Percentiles rank a stretch among this genome's conserved stretches.
These are phyloP conservation scores for Lithophane socia DNA, from an alignment of 2,888 invertebrate species.

Conservation along the genomic window DNA sequence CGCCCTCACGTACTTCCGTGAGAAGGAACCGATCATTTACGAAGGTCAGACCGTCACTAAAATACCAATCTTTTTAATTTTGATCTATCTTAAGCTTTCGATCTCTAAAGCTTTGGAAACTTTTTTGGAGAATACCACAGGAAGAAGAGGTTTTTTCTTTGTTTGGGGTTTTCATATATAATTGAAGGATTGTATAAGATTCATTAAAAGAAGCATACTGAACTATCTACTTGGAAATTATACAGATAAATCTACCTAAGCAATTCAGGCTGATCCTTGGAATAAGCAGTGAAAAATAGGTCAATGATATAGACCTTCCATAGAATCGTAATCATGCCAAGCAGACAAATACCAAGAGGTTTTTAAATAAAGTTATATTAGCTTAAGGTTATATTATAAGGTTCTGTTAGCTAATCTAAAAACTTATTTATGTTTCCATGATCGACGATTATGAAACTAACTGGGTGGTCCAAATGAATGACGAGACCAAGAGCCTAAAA, in stretches of 20 bases:
- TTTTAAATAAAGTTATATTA: neutral
- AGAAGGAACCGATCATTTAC: constrained; percentile 98
- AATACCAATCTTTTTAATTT: neutral
- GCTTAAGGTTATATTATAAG: no score
- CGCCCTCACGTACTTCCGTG: constrained; percentile 98
- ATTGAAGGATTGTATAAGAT: neutral
- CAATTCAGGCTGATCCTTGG: neutral
- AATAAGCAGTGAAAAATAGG: neutral
- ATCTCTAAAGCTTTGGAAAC: neutral
- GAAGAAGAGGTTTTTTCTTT: no score
- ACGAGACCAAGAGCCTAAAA: neutral
- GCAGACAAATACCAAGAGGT: neutral
- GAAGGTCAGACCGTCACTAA: constrained; percentile 92
- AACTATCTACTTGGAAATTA: neutral
- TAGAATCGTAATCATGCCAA: neutral
- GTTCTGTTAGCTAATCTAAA: neutral
- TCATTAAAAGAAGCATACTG: neutral
- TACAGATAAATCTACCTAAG: neutral
- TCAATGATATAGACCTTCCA: neutral
- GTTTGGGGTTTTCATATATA: neutral
- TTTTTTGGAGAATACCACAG: neutral
- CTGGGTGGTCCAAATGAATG: constrained; percentile 22
- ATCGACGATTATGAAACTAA: constrained; percentile 4
- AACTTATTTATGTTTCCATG: neutral
- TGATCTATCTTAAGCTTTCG: neutral